phyloP scores from a whole-genome alignment of 2,888 invertebrate species.

The Gerris lacustris region DNA sequence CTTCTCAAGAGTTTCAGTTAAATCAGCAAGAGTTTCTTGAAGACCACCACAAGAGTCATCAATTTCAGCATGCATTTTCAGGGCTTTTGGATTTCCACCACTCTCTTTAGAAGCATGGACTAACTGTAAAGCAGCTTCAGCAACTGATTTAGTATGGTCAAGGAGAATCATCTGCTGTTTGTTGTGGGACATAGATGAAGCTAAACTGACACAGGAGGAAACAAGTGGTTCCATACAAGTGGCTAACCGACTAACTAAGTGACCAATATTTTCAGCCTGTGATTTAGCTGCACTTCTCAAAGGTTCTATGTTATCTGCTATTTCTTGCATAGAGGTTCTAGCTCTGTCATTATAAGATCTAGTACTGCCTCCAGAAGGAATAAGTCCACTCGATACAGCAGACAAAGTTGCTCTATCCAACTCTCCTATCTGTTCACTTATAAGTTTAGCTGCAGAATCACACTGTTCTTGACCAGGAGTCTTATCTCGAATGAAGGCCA shows the following conservation, averaged over 20 bases:
- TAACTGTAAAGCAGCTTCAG: constrained; percentile 81
- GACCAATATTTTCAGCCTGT: constrained; percentile 88
- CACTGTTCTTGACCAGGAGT: constrained; percentile 95
- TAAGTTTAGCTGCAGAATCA: constrained; percentile 63
- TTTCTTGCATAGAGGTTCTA: constrained; percentile 63
- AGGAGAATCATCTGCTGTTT: constrained; percentile 74
- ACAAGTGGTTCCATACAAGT: constrained; percentile 78
- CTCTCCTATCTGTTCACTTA: constrained; percentile 62
- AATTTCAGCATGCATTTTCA: constrained; percentile 65
- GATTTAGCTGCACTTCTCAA: constrained; percentile 71
- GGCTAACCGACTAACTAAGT: constrained; percentile 50
- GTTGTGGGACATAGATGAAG: constrained; percentile 78
- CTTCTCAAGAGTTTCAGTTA: constrained; percentile 64
- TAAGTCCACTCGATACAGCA: constrained; percentile 69
- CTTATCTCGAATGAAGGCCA: constrained; percentile 83
- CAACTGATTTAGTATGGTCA: constrained; percentile 85
- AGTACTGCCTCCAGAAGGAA: constrained; percentile 55
- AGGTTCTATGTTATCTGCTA: constrained; percentile 73
- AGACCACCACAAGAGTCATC: constrained; percentile 67
- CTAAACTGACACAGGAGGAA: constrained; percentile 69
- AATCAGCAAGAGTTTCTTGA: constrained; percentile 67
- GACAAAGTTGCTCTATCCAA: constrained; percentile 79
- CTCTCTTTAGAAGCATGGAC: constrained; percentile 74
- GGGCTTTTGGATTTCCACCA: constrained; percentile 85
- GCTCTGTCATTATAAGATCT: constrained; percentile 67